phyloP scores from a whole-genome alignment of 1,140 invertebrate species.

The Megalonaias nervosa region DNA sequence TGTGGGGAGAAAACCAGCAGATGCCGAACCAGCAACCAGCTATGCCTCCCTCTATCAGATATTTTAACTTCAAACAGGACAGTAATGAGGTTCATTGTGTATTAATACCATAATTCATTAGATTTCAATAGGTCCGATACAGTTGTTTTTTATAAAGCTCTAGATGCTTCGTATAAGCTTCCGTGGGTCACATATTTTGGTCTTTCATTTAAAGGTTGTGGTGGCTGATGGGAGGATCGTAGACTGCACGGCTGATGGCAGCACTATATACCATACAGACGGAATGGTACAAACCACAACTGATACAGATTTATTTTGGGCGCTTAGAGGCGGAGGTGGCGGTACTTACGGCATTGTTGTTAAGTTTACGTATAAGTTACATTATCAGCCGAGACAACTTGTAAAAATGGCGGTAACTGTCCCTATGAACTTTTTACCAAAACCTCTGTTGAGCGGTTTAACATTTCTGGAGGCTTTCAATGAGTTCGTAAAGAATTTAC shows the following conservation, averaged over 20 bases:
- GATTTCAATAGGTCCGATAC: too few relatives aligned
- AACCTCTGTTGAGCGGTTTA: neutral
- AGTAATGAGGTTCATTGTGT: too few relatives aligned
- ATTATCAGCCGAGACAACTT: conserved; percentile 18
- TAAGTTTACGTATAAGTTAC: conserved; percentile 41
- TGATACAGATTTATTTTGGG: conserved; percentile 56
- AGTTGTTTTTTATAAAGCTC: too few relatives aligned
- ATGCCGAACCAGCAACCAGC: too few relatives aligned
- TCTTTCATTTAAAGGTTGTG: conserved; percentile 18
- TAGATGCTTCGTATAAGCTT: too few relatives aligned
- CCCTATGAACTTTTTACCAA: conserved; percentile 6
- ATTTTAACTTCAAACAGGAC: too few relatives aligned
- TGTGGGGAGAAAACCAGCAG: too few relatives aligned
- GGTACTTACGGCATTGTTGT: conserved; percentile 51
- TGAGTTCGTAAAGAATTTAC: conserved; percentile 9
- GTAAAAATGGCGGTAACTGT: neutral
- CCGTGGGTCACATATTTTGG: too few relatives aligned
- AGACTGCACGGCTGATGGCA: conserved; percentile 14
- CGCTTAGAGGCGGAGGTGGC: conserved; percentile 54
- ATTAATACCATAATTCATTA: too few relatives aligned
- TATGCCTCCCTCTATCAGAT: too few relatives aligned
- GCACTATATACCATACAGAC: neutral
- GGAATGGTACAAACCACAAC: neutral
- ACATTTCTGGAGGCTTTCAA: conserved; percentile 3
- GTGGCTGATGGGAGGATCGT: conserved; percentile 37